Evolutionary conservation across 2,888 invertebrate species (phyloP).

Genomic region (Chouioia cunea): DNA sequence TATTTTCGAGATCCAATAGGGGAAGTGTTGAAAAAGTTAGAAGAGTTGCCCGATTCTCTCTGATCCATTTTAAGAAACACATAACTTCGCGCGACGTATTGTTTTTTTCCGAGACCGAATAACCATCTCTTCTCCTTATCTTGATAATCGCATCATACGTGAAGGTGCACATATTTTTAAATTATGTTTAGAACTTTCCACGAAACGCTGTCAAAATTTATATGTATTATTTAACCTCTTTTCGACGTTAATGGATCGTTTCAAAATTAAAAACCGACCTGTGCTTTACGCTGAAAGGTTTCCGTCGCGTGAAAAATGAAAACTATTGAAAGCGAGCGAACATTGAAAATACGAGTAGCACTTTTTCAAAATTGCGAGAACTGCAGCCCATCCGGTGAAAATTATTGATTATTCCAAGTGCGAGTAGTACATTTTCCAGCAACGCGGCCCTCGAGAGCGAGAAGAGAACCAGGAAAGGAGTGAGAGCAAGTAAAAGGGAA

Average conservation of each 20-base stretch:
- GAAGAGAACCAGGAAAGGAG: too few relatives aligned
- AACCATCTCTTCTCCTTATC: neutral
- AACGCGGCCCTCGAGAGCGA: neutral
- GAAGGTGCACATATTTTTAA: too few relatives aligned
- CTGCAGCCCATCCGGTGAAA: neutral
- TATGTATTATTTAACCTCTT: neutral
- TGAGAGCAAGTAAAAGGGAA: too few relatives aligned
- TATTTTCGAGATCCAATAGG: conserved; percentile 33
- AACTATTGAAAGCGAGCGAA: neutral
- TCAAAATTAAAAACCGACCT: too few relatives aligned
- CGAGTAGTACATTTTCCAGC: neutral
- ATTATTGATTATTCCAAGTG: conserved; percentile 15
- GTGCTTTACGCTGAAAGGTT: too few relatives aligned
- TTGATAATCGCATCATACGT: too few relatives aligned
- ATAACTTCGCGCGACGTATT: conserved; percentile 33
- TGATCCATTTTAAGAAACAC: conserved; percentile 40
- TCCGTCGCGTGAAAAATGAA: too few relatives aligned
- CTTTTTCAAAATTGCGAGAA: conserved; percentile 1
- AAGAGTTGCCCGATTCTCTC: conserved; percentile 26
- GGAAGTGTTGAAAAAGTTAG: conserved; percentile 41
- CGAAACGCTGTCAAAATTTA: too few relatives aligned
- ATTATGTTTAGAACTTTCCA: too few relatives aligned
- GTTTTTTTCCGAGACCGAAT: conserved; percentile 21
- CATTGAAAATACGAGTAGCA: neutral
- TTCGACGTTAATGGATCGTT: too few relatives aligned